Base-by-base conservation (phyloP, 2,888 invertebrate genomes). In the Lasioglossum calceatum region DNA sequence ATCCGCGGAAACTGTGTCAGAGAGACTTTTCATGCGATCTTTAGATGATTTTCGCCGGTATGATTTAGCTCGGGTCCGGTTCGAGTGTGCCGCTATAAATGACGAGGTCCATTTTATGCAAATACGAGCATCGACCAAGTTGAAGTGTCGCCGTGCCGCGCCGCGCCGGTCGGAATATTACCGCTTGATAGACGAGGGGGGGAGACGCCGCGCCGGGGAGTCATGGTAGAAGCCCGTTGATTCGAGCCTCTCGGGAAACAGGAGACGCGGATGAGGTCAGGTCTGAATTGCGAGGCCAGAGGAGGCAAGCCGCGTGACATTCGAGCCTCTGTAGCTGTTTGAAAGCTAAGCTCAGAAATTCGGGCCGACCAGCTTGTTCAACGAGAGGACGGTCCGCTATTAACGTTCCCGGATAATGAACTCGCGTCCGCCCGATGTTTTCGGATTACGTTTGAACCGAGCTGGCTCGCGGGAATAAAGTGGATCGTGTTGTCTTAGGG, bases 291-390 rank as follows among this genome's bases (percentile, higher is more conserved):
- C 77, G 81, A 82, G 81, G 71, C 82, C 77, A 67, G 80, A 82
- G 74, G 61, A 79, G 82, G 78, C 80, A 73, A 81, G 78, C 64
- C 82, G 87, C 85, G 79, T 72, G 85, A 89, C 83, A 89, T 89
- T 89, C 82, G 87, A 89, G 79, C 76, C 78, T 27, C 77, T 73
- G 58, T 70, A 85, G 72, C 54, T 64, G 77, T n/a, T 80, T 77
- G 85, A 87, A 88, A 90, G 80, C 79, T 72, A 84, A 84, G 79
- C 82, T 82, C 80, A 79, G 86, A 90, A 90, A 90, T 86, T 90
- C 82, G 85, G 82, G 74, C 82, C 67, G 47, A 71, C 16, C 84
- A 50, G 71, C 77, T 67, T 12, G 84, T 84, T 79, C 75, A 82
- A 78, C 64, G 32, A 64, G 64, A 64, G 64, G 64, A 64, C 16